Conservation (phyloP, 2,888 invertebrate genomes). For the Entomobrya multifasciata region DNA sequence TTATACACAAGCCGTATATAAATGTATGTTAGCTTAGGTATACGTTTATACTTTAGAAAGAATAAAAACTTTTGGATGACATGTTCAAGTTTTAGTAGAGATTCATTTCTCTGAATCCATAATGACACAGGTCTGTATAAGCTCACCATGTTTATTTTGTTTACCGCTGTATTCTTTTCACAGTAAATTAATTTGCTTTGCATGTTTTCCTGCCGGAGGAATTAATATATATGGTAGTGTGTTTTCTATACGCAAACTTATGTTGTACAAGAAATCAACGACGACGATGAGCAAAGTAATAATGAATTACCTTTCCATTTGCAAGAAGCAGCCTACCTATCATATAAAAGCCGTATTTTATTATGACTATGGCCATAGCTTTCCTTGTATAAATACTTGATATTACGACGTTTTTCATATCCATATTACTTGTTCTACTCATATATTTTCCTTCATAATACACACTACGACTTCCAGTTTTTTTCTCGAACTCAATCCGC, state of each 20-base stretch:
- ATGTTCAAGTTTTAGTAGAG: neutral
- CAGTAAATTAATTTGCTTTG: conserved; percentile 23
- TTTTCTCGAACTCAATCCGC: neutral
- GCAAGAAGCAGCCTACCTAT: too few species aligned
- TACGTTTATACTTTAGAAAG: too few species aligned
- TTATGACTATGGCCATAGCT: too few species aligned
- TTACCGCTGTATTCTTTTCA: neutral
- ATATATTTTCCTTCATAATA: too few species aligned
- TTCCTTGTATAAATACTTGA: too few species aligned
- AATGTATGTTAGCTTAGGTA: neutral
- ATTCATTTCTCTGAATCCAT: conserved; percentile 7
- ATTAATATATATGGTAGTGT: neutral
- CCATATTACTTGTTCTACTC: too few species aligned
- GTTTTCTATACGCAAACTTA: neutral
- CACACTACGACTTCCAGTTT: neutral
- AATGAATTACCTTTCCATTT: too few species aligned
- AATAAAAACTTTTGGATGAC: neutral
- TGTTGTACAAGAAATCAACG: too few species aligned
- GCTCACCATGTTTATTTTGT: neutral
- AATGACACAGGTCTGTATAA: conserved; percentile 3
- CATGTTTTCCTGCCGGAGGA: neutral
- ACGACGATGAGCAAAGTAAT: too few species aligned
- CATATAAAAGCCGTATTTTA: too few species aligned
- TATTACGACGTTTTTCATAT: too few species aligned
- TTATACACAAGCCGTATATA: neutral